These are phyloP conservation scores for Myotis yumanensis DNA, from an alignment of 2,113 vertebrate species.

Conservation along the genomic window DNA sequence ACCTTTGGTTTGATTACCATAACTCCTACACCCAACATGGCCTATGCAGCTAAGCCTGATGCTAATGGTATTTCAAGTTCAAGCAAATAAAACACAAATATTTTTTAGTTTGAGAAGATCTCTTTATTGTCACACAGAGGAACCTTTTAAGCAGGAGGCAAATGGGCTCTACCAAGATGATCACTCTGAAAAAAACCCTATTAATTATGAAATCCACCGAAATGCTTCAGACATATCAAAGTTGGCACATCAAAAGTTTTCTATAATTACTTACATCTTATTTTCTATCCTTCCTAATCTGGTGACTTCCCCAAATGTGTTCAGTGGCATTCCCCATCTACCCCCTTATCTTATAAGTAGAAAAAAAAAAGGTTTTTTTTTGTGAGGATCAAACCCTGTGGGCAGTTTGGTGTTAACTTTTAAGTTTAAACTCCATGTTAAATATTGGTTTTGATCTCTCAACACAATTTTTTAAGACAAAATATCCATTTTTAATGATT, in stretches of 20 bases:
- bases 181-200: not conserved
- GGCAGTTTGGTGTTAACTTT: not conserved
- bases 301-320: not conserved
- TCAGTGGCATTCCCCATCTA: not conserved
- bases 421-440: conserved; percentile 19
- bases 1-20: not conserved
- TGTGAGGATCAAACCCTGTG: not conserved
- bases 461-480: not conserved
- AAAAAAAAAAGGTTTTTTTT: not conserved
- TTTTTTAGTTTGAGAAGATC: not conserved
- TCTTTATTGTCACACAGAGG: not conserved
- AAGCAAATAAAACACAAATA: not conserved
- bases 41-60: not conserved
- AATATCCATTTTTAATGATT: not conserved
- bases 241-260: not conserved
- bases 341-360: not conserved
- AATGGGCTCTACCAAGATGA: not conserved
- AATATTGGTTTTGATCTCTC: not conserved
- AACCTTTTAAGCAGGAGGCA: not conserved
- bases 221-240: not conserved
- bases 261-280: not conserved
- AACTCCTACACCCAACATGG: not conserved
- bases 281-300: not conserved
- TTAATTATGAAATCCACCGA: not conserved
- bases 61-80: not conserved